These are phyloP conservation scores for Globodera rostochiensis DNA, from an alignment of 1,140 invertebrate species.

Conservation along the genomic window DNA sequence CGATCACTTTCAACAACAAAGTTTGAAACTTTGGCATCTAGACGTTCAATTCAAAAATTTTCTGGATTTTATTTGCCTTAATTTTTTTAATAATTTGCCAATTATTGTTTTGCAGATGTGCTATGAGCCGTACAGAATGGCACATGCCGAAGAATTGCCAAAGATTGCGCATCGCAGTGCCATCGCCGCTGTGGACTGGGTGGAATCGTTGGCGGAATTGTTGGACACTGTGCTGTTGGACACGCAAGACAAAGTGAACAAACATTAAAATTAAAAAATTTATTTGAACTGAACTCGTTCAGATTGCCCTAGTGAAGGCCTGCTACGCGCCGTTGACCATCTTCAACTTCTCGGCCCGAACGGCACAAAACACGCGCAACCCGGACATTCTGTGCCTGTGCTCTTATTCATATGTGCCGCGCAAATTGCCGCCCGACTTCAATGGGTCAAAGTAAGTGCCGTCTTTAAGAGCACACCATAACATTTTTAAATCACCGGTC, in stretches of 20 bases:
- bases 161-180: conserved; percentile 63
- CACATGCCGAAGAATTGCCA: conserved; percentile 57
- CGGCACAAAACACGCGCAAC: conserved; percentile 64
- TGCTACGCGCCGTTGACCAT: conserved; percentile 64
- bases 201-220: conserved; percentile 60
- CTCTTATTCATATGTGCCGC: conserved; percentile 59
- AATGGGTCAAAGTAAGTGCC: conserved; percentile 60
- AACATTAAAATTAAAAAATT: background rate
- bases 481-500: background rate
- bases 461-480: background rate
- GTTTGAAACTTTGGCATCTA: too few species aligned
- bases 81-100: background rate
- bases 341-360: conserved; percentile 64
- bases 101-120: conserved; percentile 54
- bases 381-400: conserved; percentile 63
- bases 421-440: conserved; percentile 60
- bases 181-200: conserved; percentile 64
- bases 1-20: too few species aligned
- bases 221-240: conserved; percentile 52
- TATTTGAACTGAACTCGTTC: background rate
- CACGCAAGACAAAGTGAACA: conserved; percentile 58
- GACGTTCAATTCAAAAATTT: background rate
- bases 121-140: conserved; percentile 64
- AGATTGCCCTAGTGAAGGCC: conserved; percentile 56
- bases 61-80: background rate